A percentile compares a stretch with the other conserved stretches of the same genome.
Conservation (phyloP, 1,140 invertebrate species). For the Euglossa dilemma region DNA sequence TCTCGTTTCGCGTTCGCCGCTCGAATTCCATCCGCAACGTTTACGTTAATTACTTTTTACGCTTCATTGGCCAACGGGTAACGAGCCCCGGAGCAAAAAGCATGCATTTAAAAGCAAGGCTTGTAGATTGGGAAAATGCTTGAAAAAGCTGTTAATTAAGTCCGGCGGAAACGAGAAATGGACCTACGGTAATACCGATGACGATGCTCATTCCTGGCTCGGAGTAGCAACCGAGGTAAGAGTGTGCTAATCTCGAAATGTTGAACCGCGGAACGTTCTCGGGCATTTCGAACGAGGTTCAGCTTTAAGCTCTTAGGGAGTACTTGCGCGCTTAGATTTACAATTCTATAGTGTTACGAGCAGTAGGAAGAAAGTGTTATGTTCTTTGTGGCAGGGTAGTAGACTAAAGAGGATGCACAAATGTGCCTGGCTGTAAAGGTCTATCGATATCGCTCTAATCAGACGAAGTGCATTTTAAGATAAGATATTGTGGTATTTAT, state of each 20-base stretch:
- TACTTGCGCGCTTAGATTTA: not conserved
- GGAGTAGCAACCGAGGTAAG: not conserved
- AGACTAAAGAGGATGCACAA: not conserved
- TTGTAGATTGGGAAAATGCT: not conserved
- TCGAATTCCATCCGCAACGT: constrained; percentile 49
- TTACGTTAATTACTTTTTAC: constrained; percentile 65
- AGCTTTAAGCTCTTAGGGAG: not conserved
- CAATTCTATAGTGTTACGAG: not conserved
- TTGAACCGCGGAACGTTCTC: not conserved
- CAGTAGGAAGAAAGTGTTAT: not conserved
- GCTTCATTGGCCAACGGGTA: constrained; percentile 49
- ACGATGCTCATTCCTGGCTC: not conserved
- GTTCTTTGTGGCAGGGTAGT: no score
- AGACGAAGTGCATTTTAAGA: not conserved
- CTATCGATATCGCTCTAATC: not conserved
- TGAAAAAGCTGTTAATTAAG: constrained; percentile 52
- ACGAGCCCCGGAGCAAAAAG: constrained; percentile 55
- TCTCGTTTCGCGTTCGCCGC: constrained; percentile 10
- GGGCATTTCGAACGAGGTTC: not conserved
- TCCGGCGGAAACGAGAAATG: constrained; percentile 18
- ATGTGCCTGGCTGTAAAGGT: no score
- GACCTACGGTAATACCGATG: not conserved
- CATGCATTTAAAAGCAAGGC: constrained; percentile 28
- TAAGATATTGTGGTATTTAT: not conserved
- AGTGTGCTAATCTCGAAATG: not conserved